Percentiles rank a stretch among this genome's conserved stretches.
Evolutionary conservation across 2,113 vertebrate species (phyloP).

Genomic region (Phyllopteryx taeniolatus): DNA sequence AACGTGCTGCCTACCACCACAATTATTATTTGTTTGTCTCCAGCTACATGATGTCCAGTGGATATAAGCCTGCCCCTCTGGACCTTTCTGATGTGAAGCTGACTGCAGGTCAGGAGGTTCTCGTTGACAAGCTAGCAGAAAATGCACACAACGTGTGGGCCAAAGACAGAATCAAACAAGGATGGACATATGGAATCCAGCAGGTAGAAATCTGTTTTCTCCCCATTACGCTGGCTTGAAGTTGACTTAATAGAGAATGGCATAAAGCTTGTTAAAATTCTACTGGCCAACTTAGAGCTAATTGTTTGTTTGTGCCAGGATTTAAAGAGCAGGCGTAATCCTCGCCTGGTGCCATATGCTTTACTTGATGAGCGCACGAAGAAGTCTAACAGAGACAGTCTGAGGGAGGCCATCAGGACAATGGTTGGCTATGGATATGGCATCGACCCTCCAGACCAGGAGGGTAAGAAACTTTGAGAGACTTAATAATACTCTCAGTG

Average conservation of each 20-base stretch:
- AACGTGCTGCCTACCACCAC: too few relatives aligned
- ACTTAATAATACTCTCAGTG: not conserved
- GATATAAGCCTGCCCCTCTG: conserved; percentile 94
- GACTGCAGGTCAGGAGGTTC: conserved; percentile 86
- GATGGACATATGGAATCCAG: conserved; percentile 99
- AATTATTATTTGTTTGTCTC: conserved; percentile 30
- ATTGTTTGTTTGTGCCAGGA: conserved; percentile 73
- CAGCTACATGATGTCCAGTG: conserved; percentile 95
- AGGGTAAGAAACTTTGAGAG: conserved; percentile 64
- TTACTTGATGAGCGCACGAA: conserved; percentile 96
- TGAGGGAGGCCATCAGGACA: conserved; percentile 93
- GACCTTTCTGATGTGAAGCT: conserved; percentile 95
- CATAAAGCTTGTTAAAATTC: not conserved
- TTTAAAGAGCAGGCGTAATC: conserved; percentile 94
- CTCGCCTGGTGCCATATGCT: conserved; percentile 90
- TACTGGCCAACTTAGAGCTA: not conserved
- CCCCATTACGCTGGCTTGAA: not conserved
- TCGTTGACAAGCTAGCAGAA: conserved; percentile 97
- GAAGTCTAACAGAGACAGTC: conserved; percentile 95
- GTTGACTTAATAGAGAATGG: not conserved
- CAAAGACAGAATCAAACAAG: conserved; percentile 98
- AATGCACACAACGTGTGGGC: conserved; percentile 99
- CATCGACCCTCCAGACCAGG: conserved; percentile 93
- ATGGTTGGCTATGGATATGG: conserved; percentile 92
- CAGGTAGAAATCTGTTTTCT: conserved; percentile 75